Evolutionary conservation across 2,113 vertebrate genomes (phyloP), one percentile per base, ranked within the genome.

Genomic region (Crypturellus undulatus): DNA sequence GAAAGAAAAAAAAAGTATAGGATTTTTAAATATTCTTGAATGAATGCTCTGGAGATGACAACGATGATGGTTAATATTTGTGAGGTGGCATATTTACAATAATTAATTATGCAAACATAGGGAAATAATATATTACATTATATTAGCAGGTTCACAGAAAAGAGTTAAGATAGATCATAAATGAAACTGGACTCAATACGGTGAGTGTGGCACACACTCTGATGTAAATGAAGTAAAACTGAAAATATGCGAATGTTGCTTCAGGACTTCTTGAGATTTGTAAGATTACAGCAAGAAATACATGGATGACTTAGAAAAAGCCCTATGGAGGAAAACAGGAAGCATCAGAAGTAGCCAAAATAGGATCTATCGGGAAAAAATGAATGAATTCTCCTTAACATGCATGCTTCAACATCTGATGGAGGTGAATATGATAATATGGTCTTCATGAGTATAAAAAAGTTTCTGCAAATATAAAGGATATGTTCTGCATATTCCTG

Each of bases 301-400:
- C 0, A 2, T 45, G 7, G 85, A 83, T 2, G 10, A 62, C 16
- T 58, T 30, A 71, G 10, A 20, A 78, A 36, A 82, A 69, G 2
- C 20, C 26, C 63, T 63, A 68, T 28, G 11, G 3, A 42, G 12
- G 20, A 47, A 59, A 71, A 59, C 12, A 68, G 49, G 12, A 72
- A 56, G 60, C 12, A 7, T 32, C n/a, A 90, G 68, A 85, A 8
- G 4, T 25, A 79, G 5, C 1, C 79, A 84, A 78, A 51, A 40
- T 42, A 3, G 69, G 6, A 10, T 70, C 36, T 14, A 6, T 67
- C 34, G 63, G 6, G 47, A 68, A 90, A 72, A 12, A 16, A 4
- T 40, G 20, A 89, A 63, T 54, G 2, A 84, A n/a, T 54, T 0
- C 0, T 36, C 3, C 51, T 4, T 54, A 40, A 32, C 28, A 58